A percentile compares a stretch with the other conserved stretches of the same genome.
phyloP scores from a whole-genome alignment of 2,113 vertebrate genomes.

The Apteryx mantelli region DNA sequence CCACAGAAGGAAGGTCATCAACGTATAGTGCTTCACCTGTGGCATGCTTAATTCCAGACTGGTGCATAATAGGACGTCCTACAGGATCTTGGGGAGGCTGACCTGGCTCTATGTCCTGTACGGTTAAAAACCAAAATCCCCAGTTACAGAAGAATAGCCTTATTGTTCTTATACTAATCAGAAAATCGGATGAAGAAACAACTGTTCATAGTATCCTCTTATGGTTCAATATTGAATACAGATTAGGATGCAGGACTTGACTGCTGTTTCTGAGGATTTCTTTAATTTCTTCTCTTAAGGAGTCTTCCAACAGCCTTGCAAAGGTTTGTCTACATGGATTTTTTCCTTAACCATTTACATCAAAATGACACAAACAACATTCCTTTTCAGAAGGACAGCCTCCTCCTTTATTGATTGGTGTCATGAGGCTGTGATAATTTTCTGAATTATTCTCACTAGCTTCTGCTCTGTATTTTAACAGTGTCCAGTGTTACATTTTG shows the following conservation, averaged over 20 bases:
- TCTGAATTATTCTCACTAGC: not conserved
- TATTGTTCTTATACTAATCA: not conserved
- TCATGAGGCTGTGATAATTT: not conserved
- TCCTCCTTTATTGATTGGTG: not conserved
- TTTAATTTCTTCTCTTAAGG: not conserved
- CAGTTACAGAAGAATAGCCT: not conserved
- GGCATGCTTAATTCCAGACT: conserved; percentile 85
- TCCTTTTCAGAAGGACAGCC: not conserved
- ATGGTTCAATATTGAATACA: not conserved
- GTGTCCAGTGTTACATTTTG: not conserved
- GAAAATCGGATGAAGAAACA: not conserved
- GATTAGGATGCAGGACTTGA: not conserved
- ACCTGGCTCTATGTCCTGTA: conserved; percentile 72
- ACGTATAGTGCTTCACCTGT: conserved; percentile 91
- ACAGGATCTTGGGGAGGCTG: conserved; percentile 84
- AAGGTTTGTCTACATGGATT: not conserved
- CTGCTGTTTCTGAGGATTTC: not conserved
- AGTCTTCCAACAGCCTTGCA: fast-evolving
- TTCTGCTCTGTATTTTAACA: not conserved
- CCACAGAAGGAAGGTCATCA: conserved; percentile 84
- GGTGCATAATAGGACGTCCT: conserved; percentile 88
- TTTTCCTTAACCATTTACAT: not conserved
- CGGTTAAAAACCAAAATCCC: not conserved
- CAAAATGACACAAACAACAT: not conserved
- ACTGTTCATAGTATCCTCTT: not conserved